Evolutionary conservation across 2,888 invertebrate genomes (phyloP).

Genomic region (Archaeoteleia sp.): DNA sequence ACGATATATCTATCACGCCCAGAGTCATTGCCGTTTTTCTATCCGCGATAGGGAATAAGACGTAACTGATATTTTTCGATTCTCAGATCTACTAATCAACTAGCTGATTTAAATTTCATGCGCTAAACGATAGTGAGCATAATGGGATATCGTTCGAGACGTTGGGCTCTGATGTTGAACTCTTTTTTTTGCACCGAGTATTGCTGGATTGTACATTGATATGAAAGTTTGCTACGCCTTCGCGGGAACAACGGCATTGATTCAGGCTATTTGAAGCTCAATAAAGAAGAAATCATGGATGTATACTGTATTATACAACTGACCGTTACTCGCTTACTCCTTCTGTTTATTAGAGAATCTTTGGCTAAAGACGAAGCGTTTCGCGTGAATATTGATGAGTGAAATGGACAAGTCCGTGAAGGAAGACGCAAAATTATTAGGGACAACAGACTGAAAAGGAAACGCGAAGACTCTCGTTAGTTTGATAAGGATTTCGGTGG

Average conservation of each 20-base stretch:
- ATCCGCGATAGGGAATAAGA: slow-evolving; percentile 8
- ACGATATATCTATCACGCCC: slow-evolving; percentile 61
- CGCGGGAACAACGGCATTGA: slow-evolving; percentile 56
- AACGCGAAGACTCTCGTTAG: slow-evolving; percentile 14
- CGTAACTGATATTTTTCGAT: not conserved
- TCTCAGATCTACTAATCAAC: not conserved
- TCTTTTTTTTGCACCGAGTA: too few species aligned
- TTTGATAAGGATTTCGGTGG: not conserved
- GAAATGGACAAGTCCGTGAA: slow-evolving; percentile 1
- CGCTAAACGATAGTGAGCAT: not conserved
- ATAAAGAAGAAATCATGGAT: slow-evolving; percentile 64
- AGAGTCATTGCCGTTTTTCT: slow-evolving; percentile 54
- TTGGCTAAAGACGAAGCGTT: slow-evolving; percentile 47
- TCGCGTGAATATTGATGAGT: slow-evolving; percentile 12
- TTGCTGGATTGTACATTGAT: too few species aligned
- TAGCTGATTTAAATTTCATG: not conserved
- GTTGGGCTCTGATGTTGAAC: too few species aligned
- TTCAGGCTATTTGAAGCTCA: slow-evolving; percentile 62
- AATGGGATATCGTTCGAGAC: too few species aligned
- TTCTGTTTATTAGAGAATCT: slow-evolving; percentile 66
- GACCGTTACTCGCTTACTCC: slow-evolving; percentile 70
- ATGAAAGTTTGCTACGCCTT: too few species aligned
- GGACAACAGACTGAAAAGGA: slow-evolving; percentile 17
- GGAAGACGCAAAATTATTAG: not conserved
- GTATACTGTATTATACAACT: slow-evolving; percentile 67